Conservation (phyloP, 1,140 invertebrate genomes). For the Leptinotarsa defecta region DNA sequence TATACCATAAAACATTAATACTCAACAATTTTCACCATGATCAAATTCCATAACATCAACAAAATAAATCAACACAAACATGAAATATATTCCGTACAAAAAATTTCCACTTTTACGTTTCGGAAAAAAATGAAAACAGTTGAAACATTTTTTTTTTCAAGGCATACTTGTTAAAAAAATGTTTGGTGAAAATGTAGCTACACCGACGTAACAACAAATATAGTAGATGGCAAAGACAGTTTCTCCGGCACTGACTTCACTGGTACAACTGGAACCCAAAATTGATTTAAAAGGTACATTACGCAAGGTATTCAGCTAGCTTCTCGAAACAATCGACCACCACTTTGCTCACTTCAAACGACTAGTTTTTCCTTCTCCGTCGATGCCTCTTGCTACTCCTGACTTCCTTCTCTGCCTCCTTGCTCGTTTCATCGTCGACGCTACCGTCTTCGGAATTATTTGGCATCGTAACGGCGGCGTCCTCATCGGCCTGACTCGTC, state of each 20-base stretch:
- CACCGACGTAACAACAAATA: too few species aligned
- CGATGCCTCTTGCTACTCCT: constrained; percentile 30
- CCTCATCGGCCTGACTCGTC: neutral
- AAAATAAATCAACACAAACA: too few species aligned
- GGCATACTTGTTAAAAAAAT: too few species aligned
- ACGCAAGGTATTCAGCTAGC: neutral
- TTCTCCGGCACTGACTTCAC: neutral
- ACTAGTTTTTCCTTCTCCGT: constrained; percentile 28
- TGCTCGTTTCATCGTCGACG: constrained; percentile 30
- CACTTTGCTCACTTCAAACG: neutral
- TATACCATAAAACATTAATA: too few species aligned
- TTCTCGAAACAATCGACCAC: neutral
- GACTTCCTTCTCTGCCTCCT: constrained; percentile 25
- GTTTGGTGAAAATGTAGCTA: too few species aligned
- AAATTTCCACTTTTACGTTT: neutral
- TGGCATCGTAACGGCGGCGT: neutral
- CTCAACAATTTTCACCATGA: too few species aligned
- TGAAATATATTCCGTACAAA: neutral
- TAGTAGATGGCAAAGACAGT: neutral
- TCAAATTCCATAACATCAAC: too few species aligned
- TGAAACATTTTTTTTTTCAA: neutral
- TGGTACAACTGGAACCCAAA: neutral
- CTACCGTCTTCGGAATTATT: constrained; percentile 1
- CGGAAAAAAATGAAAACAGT: too few species aligned
- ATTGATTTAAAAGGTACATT: neutral